Evolutionary conservation across 2,888 invertebrate species (phyloP), one percentile per base, ranked within the genome.

Genomic region (Xestia sexstrigata): DNA sequence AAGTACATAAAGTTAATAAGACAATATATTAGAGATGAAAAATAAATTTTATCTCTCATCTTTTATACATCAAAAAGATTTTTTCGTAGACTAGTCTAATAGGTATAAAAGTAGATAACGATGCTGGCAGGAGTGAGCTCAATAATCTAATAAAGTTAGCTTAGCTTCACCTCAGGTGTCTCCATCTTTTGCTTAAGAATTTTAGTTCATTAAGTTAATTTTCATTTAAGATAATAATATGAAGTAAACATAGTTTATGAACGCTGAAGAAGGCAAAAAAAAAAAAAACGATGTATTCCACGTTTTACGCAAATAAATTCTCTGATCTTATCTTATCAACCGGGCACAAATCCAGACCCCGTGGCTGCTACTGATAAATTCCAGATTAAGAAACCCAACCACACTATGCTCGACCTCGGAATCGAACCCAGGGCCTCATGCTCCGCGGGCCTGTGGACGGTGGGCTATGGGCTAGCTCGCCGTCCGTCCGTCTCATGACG

Each of bases 61-160:
- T 26, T 63, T 23, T 6, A n/a, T 62, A 72, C 42, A 60, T 71
- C 20, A 76, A 76, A 76, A 55, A 66, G 1, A 49, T 35, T 45
- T 70, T 68, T 74, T 9, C 5, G 11, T 39, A 1, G 4, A 42
- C 55, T 20, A 60, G 60, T 30, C 6, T 62, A 52, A 49, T 9
- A 30, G 30, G 30, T 65, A 39, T 20, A 9, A 47, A 52, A 74
- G 4, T 74, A 49, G 5, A 30, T 65, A 70, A 70, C 9, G 23
- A 70, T 58, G 23, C 69, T 67, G 55, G 42, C 63, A 23, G 9
- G 26, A 60, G n/a, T 66, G n/a, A 62, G 17, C 1, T 11, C 17
- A 58, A 52, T 75, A 84, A 80, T 79, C 62, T 58, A 73, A 80
- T 80, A 76, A 63, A 26, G 42, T 20, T 15, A 69, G 52, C 55